Base-by-base conservation (phyloP, 1,140 invertebrate species). In the Aphis gossypii region DNA sequence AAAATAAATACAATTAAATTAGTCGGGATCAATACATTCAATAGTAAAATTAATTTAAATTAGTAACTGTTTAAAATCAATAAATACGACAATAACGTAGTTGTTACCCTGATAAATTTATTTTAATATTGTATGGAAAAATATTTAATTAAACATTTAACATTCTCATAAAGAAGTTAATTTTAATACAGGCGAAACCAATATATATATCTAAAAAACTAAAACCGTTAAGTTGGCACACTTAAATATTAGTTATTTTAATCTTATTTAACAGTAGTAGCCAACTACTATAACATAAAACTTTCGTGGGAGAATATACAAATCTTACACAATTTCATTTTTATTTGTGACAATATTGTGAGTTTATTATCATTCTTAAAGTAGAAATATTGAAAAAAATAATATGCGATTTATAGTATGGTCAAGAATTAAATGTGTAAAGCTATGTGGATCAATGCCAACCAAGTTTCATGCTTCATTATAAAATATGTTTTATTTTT, bases 221-320 rank as follows among this genome's bases (percentile, higher is more conserved):
- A 35, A 82, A 91, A 35, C 38, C 6, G 21, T 82, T 92, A 83
- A 35, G 90, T 92, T 92, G 90, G 68, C 68, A 92, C 44, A 82
- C 90, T 23, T 35, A 46, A 82, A 92, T 48, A 35, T n/a, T 23
- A 51, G 90, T 83, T 92, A 92, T 92, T 92, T 92, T 92, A 82
- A 92, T 92, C 68, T 35, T 46, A 82, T 48, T 68, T 68, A 90
- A 56, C 14, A 90, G 54, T 51, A 48, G 68, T 35, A 76, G 90
- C 90, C 60, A 92, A 92, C 35, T 92, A 83, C 46, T 68, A 35
- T 35, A 76, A n/a, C 8, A 92, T 30, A 44, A 46, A 92, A 82
- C n/a, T 30, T 35, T 20, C 38, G 21, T 35, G 1, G 23, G 48
- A 76, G 41, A 92, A 92, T 35, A 92, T 46, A 46, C 14, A 35